Base-by-base conservation (phyloP, 2,797 vertebrate species). In the Loris lydekkerianus region DNA sequence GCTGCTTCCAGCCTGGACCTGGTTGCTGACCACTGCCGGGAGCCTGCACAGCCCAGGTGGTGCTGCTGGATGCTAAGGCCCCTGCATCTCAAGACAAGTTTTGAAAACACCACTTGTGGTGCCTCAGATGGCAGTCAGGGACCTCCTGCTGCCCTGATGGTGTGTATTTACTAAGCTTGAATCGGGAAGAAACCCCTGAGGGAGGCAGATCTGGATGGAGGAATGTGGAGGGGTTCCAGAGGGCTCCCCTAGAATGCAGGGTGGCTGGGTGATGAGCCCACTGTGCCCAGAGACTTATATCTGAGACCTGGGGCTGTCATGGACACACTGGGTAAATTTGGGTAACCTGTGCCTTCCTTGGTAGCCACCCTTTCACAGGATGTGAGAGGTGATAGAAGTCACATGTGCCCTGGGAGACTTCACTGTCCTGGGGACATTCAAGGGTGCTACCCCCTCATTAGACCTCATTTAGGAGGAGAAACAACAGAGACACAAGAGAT, bases 401-500 rank as follows among this genome's bases (percentile, higher is more conserved):
- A 3, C 21, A 3, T 31, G 58, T 13, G 21, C 29, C 53, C 53
- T 15, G 27, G 53, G 18, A 25, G 31, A 7, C 29, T 81, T 84
- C 20, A 4, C 58, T 75, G 53, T 49, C 40, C 40, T 85, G 10
- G 34, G 75, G 13, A 46, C 60, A 72, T 61, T 92, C 61, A 85
- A 82, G 61, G 70, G 61, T 20, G 60, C 73, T 67, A 25, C 13
- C 69, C 25, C 17, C n/a, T 4, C 94, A 81, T 83, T 83, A 91
- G 29, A 21, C 34, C 72, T 76, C 75, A 92, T 9, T 73, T 77
- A 61, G 78, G 29, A 84, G 20, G 46, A 69, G 27, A 18, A 70
- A 34, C 34, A 20, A 31, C 11, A 76, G 23, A 92, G 37, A 20
- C 43, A 97, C 58, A 56, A 82, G 49, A 56, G 43, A 88, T 93